phyloP scores from a whole-genome alignment of 2,113 vertebrate species.

The Pao palembangensis region DNA sequence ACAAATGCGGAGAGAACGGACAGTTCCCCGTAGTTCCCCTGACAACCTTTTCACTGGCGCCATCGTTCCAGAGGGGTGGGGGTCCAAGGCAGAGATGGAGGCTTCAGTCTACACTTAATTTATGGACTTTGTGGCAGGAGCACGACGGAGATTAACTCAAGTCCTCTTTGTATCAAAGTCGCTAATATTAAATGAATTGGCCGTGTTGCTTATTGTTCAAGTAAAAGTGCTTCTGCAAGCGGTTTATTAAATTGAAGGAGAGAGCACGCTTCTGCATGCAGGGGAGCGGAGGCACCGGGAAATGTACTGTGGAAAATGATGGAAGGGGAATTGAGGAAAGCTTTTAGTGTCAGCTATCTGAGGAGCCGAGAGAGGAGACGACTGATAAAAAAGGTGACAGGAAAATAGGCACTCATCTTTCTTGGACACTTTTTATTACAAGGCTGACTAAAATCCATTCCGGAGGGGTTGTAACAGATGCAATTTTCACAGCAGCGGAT shows the following conservation, averaged over 20 bases:
- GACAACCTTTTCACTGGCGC: conserved; percentile 66
- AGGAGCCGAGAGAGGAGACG: conserved; percentile 20
- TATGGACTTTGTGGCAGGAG: neutral
- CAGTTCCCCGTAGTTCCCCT: conserved; percentile 52
- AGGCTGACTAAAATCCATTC: neutral
- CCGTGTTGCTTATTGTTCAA: conserved; percentile 42
- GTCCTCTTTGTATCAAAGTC: conserved; percentile 44
- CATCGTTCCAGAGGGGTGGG: neutral
- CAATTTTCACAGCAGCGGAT: conserved; percentile 19
- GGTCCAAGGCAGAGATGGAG: neutral
- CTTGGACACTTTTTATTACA: conserved; percentile 8
- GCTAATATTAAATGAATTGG: conserved; percentile 60
- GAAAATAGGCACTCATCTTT: conserved; percentile 51
- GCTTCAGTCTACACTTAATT: neutral
- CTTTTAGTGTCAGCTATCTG: conserved; percentile 50
- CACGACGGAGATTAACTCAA: conserved; percentile 38
- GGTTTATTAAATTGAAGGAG: conserved; percentile 56
- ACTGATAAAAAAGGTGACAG: conserved; percentile 54
- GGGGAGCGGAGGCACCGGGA: conserved; percentile 12
- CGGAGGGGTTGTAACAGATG: conserved; percentile 6
- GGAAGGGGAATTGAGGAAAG: conserved; percentile 44
- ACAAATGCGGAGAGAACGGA: conserved; percentile 34
- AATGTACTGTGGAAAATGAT: conserved; percentile 46
- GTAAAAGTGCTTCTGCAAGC: conserved; percentile 50
- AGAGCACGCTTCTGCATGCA: conserved; percentile 9